These are phyloP conservation scores for Conus betulinus DNA, from an alignment of 1,140 invertebrate genomes.

Conservation along the genomic window DNA sequence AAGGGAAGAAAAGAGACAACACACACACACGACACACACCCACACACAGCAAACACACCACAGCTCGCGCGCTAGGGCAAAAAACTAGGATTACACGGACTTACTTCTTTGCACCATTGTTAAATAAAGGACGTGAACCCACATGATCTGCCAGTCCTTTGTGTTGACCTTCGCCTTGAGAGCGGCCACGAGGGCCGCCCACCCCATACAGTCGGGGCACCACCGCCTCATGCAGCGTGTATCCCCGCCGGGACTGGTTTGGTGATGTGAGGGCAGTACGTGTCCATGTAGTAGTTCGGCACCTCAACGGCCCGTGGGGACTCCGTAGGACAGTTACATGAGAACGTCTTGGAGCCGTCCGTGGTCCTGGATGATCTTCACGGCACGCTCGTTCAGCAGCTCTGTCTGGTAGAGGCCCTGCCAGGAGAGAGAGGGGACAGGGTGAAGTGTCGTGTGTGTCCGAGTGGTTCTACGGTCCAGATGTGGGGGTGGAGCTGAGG, in stretches of 20 bases:
- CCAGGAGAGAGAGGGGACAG: not conserved
- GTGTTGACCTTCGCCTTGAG: constrained; percentile 34
- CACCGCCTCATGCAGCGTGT: constrained; percentile 53
- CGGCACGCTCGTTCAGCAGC: not conserved
- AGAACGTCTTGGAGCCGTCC: constrained; percentile 43
- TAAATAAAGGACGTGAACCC: no score
- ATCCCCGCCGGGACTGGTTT: not conserved
- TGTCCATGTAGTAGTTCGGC: constrained; percentile 60
- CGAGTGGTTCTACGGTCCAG: no score
- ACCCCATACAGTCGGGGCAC: constrained; percentile 59
- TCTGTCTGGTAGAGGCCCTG: constrained; percentile 15
- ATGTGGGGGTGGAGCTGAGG: no score
- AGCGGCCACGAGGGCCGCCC: constrained; percentile 47
- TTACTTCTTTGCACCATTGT: no score
- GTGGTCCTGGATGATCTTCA: not conserved
- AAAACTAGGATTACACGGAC: no score
- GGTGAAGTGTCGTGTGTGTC: not conserved
- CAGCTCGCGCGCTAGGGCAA: no score
- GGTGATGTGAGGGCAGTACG: not conserved
- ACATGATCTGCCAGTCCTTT: no score
- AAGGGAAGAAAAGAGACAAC: no score
- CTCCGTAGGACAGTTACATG: constrained; percentile 56
- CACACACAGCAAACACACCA: no score
- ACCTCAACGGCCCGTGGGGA: constrained; percentile 61
- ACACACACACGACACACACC: no score